phyloP scores from a whole-genome alignment of 2,113 vertebrate species.

The Erythrolamprus reginae region DNA sequence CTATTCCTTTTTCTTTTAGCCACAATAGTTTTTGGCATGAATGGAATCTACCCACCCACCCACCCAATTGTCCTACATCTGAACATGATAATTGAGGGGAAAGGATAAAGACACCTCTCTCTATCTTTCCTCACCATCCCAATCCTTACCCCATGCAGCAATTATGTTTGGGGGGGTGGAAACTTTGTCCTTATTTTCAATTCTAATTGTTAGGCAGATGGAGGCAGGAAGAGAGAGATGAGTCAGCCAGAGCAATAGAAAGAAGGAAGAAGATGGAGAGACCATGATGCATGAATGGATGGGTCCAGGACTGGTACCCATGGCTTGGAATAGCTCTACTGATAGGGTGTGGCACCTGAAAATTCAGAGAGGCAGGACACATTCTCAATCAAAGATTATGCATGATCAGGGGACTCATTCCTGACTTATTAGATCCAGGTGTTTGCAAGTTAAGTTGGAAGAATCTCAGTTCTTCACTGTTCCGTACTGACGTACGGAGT shows the following conservation, averaged over 20 bases:
- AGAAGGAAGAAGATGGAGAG: background rate
- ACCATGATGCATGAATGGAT: background rate
- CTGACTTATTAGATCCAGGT: background rate
- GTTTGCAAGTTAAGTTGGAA: background rate
- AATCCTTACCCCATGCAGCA: background rate
- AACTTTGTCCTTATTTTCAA: background rate
- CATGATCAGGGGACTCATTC: background rate
- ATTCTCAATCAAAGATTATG: background rate
- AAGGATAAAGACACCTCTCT: background rate
- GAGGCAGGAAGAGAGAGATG: background rate
- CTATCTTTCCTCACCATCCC: background rate
- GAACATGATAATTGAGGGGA: background rate
- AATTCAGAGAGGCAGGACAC: background rate
- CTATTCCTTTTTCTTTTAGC: no score
- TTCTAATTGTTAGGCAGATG: background rate
- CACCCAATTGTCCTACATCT: background rate
- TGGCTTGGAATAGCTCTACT: background rate
- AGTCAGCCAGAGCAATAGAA: background rate
- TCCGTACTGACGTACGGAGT: no score
- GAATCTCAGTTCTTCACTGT: background rate
- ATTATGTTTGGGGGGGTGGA: background rate
- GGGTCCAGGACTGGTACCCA: background rate
- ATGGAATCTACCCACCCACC: background rate
- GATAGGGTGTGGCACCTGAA: background rate
- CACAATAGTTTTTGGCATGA: no score